Evolutionary conservation across 2,797 vertebrate species (phyloP).

Genomic region (Intellagama lesueurii): DNA sequence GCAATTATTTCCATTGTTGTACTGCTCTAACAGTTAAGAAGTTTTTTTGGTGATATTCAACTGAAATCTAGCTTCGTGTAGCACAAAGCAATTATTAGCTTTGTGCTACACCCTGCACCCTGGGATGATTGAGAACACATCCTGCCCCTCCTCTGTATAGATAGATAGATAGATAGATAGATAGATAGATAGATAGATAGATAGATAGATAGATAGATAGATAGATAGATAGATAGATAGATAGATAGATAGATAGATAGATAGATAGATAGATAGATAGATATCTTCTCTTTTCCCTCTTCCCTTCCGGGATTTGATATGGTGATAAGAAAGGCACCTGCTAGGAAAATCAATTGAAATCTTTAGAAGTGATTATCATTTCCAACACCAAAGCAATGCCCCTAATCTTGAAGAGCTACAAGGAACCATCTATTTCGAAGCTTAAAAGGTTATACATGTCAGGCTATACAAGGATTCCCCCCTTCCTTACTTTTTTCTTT

Average conservation of each 20-base stretch:
- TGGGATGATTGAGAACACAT: no score
- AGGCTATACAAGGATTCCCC: conserved; percentile 59
- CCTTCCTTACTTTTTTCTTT: neutral
- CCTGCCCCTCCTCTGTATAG: no score
- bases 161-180: no score
- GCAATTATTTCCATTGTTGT: no score
- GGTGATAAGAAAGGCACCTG: conserved; percentile 56
- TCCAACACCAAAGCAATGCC: conserved; percentile 34
- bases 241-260: neutral
- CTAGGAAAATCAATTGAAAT: conserved; percentile 60
- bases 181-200: no score
- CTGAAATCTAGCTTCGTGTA: no score
- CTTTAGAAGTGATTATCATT: conserved; percentile 60
- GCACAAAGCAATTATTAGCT: no score
- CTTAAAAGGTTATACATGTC: conserved; percentile 57
- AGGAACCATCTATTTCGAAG: neutral
- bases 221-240: neutral
- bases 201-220: no score
- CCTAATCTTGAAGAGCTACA: conserved; percentile 42
- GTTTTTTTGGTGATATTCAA: no score
- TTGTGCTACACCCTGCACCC: no score
- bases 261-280: neutral
- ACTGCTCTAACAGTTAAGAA: no score
- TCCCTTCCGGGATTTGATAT: neutral
- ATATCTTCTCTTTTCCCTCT: neutral